Conservation (phyloP, 2,797 vertebrate genomes). For the Acipenser ruthenus region DNA sequence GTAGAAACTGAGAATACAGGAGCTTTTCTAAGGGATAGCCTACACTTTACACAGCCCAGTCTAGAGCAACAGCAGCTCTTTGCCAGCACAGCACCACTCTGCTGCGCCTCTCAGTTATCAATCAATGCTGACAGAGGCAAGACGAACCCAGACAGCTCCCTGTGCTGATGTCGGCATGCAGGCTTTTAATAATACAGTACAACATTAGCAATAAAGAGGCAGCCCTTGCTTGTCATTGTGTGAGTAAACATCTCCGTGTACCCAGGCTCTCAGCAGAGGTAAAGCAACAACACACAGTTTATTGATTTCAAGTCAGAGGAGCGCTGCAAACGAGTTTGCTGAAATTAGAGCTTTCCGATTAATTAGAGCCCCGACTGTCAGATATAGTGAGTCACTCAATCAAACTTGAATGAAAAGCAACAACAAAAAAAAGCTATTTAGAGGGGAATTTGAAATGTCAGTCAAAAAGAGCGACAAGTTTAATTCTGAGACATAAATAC, state of each 20-base stretch:
- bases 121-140: not conserved
- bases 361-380: too few relatives aligned
- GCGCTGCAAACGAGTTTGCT: too few relatives aligned
- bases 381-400: too few relatives aligned
- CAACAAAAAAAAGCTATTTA: not conserved
- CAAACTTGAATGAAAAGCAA: not conserved
- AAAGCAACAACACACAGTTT: too few relatives aligned
- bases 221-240: not conserved
- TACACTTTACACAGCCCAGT: too few relatives aligned
- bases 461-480: conserved; percentile 9
- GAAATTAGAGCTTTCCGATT: too few relatives aligned
- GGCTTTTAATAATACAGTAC: conserved; percentile 3
- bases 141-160: not conserved
- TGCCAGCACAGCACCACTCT: too few relatives aligned
- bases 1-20: too few relatives aligned
- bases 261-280: not conserved
- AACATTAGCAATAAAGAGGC: conserved; percentile 1
- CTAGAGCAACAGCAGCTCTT: too few relatives aligned
- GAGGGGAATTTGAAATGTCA: not conserved
- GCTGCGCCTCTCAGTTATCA: not conserved
- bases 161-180: not conserved
- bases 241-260: not conserved
- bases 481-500: not conserved
- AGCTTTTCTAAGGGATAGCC: too few relatives aligned
- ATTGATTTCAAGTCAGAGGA: too few relatives aligned